phyloP scores from a whole-genome alignment of 2,113 vertebrate species.

The Bombycilla garrulus region DNA sequence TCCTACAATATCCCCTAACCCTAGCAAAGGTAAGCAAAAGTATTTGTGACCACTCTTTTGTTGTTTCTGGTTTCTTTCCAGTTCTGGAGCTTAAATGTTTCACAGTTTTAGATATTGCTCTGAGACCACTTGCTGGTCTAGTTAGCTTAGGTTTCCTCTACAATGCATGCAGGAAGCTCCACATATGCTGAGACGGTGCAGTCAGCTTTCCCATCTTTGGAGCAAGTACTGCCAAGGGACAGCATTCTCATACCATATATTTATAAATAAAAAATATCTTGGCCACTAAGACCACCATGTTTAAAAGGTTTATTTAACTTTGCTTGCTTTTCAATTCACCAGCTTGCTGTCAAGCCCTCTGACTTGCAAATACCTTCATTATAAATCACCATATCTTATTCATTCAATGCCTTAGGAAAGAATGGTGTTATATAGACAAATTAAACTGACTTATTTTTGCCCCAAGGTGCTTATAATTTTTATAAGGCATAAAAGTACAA shows the following conservation, averaged over 20 bases:
- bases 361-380: not conserved
- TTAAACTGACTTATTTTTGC: conserved; percentile 1
- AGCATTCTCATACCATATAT: not conserved
- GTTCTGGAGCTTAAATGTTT: not conserved
- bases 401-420: not conserved
- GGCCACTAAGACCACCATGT: not conserved
- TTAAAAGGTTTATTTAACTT: not conserved
- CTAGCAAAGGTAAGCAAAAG: not conserved
- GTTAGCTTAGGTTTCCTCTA: not conserved
- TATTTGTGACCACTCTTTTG: not conserved
- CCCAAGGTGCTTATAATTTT: not conserved
- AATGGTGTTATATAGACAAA: not conserved
- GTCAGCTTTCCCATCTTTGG: not conserved
- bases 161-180: not conserved
- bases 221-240: not conserved
- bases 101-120: not conserved
- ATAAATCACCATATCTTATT: not conserved
- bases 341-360: not conserved
- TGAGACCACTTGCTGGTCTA: not conserved
- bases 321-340: not conserved
- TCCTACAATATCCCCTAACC: not conserved
- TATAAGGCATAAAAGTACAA: not conserved
- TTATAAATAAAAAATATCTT: not conserved
- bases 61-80: not conserved
- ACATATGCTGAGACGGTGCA: not conserved